Conservation (phyloP, 2,113 vertebrate genomes). For the Thalassoma bifasciatum region DNA sequence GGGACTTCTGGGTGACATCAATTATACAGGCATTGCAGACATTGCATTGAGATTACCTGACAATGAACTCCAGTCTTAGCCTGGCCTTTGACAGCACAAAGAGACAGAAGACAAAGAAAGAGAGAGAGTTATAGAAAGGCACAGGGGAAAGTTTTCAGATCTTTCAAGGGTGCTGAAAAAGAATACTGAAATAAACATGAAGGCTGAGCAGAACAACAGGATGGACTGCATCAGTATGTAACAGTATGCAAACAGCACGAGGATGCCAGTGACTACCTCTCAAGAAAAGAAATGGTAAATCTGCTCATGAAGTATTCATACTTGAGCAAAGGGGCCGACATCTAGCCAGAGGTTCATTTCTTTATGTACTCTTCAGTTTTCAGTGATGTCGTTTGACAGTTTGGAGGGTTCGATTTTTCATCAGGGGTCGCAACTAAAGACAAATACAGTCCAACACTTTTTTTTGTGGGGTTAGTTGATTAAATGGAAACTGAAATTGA, state of each 20-base stretch:
- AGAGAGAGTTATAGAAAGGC: not conserved
- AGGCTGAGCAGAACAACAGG: conserved; percentile 47
- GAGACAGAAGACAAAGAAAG: not conserved
- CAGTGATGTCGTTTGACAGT: conserved; percentile 38
- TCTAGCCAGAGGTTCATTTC: conserved; percentile 11
- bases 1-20: conserved; percentile 55
- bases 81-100: conserved; percentile 49
- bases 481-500: not conserved
- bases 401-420: conserved; percentile 32
- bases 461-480: not conserved
- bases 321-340: conserved; percentile 13
- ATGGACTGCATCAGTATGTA: conserved; percentile 51
- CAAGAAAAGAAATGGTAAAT: conserved; percentile 41
- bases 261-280: conserved; percentile 21
- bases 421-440: conserved; percentile 44
- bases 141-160: conserved; percentile 16
- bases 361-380: conserved; percentile 30
- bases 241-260: conserved; percentile 29
- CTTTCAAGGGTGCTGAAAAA: conserved; percentile 20
- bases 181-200: conserved; percentile 62
- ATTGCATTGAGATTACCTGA: conserved; percentile 67
- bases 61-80: conserved; percentile 53
- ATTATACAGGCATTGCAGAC: conserved; percentile 59
- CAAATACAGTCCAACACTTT: not conserved
- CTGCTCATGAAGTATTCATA: conserved; percentile 68